These are phyloP conservation scores for Oxycera nigricornis DNA, from an alignment of 2,888 invertebrate species.

Conservation along the genomic window DNA sequence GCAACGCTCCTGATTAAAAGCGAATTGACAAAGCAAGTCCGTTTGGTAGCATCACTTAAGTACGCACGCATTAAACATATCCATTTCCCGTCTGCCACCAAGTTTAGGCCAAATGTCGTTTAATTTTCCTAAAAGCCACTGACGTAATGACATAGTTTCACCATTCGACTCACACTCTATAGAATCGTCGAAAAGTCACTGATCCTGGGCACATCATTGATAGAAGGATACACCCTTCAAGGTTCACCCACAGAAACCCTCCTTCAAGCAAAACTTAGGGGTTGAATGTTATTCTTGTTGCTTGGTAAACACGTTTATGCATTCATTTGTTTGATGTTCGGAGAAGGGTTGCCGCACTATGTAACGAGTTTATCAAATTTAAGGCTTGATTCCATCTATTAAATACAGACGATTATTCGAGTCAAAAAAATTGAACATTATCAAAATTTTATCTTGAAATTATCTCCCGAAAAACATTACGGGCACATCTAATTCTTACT, in stretches of 20 bases:
- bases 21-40: slow-evolving; percentile 24
- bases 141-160: slow-evolving; percentile 49
- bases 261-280: slow-evolving; percentile 33
- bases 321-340: slow-evolving; percentile 48
- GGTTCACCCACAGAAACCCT: not conserved
- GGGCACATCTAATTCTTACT: too few relatives aligned
- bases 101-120: slow-evolving; percentile 57
- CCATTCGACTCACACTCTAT: slow-evolving; percentile 28
- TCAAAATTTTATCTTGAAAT: too few relatives aligned
- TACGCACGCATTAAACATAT: not conserved
- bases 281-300: slow-evolving; percentile 44
- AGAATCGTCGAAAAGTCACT: slow-evolving; percentile 44
- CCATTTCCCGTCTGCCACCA: slow-evolving; percentile 12
- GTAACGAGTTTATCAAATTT: too few relatives aligned
- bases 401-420: not conserved
- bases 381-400: not conserved
- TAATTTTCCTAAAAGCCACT: slow-evolving; percentile 62
- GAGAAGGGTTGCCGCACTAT: slow-evolving; percentile 1
- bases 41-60: not conserved
- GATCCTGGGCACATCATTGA: slow-evolving; percentile 40
- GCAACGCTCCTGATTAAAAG: slow-evolving; percentile 34
- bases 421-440: too few relatives aligned
- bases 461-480: too few relatives aligned
- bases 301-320: slow-evolving; percentile 48
- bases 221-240: slow-evolving; percentile 27